phyloP scores from a whole-genome alignment of 2,113 vertebrate genomes.

The Vulpes vulpes region DNA sequence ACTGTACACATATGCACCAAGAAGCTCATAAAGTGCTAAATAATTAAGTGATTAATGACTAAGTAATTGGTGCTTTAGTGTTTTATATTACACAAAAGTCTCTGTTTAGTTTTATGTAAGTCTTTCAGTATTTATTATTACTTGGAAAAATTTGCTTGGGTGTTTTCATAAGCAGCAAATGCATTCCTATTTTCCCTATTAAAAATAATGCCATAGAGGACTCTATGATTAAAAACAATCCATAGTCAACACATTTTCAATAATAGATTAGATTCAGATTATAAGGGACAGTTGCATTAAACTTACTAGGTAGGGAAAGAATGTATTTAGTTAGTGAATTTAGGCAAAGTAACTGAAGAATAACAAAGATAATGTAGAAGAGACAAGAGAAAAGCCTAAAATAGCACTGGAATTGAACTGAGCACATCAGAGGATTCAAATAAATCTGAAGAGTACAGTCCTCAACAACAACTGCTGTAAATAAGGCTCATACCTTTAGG shows the following conservation, averaged over 20 bases:
- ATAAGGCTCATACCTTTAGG: not conserved
- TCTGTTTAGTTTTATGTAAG: not conserved
- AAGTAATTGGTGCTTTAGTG: not conserved
- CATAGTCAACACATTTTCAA: conserved; percentile 6
- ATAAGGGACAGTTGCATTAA: not conserved
- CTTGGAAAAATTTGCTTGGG: not conserved
- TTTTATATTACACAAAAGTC: not conserved
- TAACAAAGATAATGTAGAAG: not conserved
- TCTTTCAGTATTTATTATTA: not conserved
- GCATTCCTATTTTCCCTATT: not conserved
- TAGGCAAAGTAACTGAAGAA: not conserved
- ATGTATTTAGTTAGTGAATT: not conserved
- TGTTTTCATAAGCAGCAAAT: not conserved
- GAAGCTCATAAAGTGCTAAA: not conserved
- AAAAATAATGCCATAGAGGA: not conserved
- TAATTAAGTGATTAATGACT: not conserved
- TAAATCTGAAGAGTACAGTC: not conserved
- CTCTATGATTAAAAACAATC: conserved; percentile 4
- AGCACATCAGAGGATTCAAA: not conserved
- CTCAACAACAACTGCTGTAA: not conserved
- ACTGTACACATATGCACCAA: not conserved
- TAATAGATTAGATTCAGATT: not conserved
- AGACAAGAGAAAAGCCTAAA: not conserved
- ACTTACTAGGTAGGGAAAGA: not conserved
- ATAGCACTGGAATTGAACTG: not conserved